Evolutionary conservation across 2,888 invertebrate species (phyloP).

Genomic region (Ophion obscuratus): DNA sequence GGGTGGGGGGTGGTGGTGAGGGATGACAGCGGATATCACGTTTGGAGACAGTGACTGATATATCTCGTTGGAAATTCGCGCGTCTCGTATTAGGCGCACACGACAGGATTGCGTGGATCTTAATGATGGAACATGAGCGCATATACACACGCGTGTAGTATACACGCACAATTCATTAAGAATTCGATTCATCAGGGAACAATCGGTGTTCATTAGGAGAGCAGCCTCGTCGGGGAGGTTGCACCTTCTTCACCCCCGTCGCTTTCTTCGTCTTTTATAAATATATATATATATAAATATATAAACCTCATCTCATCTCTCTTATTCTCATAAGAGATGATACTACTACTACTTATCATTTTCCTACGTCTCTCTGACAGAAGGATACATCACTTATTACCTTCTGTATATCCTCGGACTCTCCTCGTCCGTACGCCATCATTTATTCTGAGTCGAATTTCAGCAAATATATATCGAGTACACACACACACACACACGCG

Average conservation of each 20-base stretch:
- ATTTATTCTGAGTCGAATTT: slow-evolving; percentile 9
- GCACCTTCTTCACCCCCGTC: slow-evolving; percentile 64
- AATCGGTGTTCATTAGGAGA: slow-evolving; percentile 80
- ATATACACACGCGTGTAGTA: slow-evolving; percentile 64
- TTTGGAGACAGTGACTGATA: slow-evolving; percentile 59
- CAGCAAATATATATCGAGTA: background rate
- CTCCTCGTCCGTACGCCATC: slow-evolving; percentile 25
- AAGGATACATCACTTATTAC: slow-evolving; percentile 65
- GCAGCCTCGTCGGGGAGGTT: slow-evolving; percentile 63
- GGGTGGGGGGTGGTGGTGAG: background rate
- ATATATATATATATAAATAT: background rate
- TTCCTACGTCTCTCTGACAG: slow-evolving; percentile 58
- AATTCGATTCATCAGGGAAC: slow-evolving; percentile 81
- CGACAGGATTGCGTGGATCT: background rate
- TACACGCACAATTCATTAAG: slow-evolving; percentile 80
- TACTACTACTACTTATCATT: slow-evolving; percentile 59
- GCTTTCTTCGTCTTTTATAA: slow-evolving; percentile 5
- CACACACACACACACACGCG: too few species aligned
- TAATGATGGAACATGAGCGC: background rate
- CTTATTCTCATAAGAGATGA: slow-evolving; percentile 18
- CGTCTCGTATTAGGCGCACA: background rate
- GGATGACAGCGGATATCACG: slow-evolving; percentile 30
- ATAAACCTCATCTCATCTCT: background rate
- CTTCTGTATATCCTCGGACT: slow-evolving; percentile 17
- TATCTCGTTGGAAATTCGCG: slow-evolving; percentile 49